Base-by-base conservation (phyloP, 1,140 invertebrate species). In the Solenopsis invicta region DNA sequence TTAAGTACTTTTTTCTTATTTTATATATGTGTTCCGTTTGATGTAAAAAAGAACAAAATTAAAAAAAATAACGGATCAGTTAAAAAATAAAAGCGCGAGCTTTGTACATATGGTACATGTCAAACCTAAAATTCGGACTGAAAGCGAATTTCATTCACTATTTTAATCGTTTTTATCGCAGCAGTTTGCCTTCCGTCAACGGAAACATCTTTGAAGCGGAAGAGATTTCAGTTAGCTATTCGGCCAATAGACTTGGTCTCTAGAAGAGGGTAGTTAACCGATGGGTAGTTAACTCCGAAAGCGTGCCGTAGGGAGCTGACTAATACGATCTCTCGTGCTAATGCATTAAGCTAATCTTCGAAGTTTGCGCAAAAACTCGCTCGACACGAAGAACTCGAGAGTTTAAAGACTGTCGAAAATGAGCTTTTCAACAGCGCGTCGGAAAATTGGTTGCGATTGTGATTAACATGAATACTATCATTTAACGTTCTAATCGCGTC, bases 311-410 rank as follows among this genome's bases (percentile, higher is more conserved):
- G 82, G 74, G 71, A 85, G n/a, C 78, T 9, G 29, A 52, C 66
- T 61, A 82, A 87, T 45, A 50, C 37, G 54, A 29, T 29, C 52
- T 56, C 21, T 61, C 64, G 45, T 52, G 80, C 87, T 85, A 88
- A 88, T 64, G 77, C 66, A 69, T 85, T 66, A 48, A 86, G 56
- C 34, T 90, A 88, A 90, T 90, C 89, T 56, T n/a, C 69, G 2
- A 90, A 90, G 82, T 88, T 90, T 62, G 50, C 16, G 59, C 34
- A 67, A 82, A 86, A 86, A 59, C 52, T 54, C 21, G 56, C n/a
- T 21, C 18, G 45, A 69, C 29, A 52, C 48, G 48, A 54, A 76
- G 78, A 89, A 89, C 59, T 81, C 50, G 8, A 82, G 48, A 62
- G 64, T 34, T 61, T 50, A 74, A 61, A 78, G 50, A 67, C 34